These are phyloP conservation scores for Micrastur ruficollis DNA, from an alignment of 2,797 vertebrate genomes.

Conservation along the genomic window DNA sequence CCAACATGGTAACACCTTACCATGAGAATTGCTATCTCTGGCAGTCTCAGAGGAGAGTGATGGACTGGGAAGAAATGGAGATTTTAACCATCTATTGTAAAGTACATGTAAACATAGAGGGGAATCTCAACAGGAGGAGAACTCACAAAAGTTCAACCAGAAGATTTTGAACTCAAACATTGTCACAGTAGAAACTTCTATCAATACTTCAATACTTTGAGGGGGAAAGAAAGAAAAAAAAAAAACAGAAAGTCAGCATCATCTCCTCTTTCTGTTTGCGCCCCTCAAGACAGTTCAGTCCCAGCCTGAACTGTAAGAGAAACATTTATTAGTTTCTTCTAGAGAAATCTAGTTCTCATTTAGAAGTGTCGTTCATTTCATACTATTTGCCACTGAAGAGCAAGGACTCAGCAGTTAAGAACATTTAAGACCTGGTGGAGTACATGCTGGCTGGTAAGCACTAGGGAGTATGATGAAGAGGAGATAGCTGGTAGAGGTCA, in stretches of 20 bases:
- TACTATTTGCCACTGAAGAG: not conserved
- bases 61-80: not conserved
- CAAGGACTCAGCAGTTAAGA: not conserved
- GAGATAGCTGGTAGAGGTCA: not conserved
- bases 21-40: not conserved
- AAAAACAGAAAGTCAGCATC: not conserved
- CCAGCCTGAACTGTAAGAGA: not conserved
- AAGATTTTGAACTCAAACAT: not conserved
- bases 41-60: not conserved
- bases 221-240: not conserved
- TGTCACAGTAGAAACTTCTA: not conserved
- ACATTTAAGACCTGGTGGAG: not conserved
- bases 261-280: not conserved
- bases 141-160: rapidly evolving
- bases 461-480: not conserved
- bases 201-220: not conserved
- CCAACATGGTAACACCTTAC: not conserved
- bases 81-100: not conserved
- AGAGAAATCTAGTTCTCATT: not conserved
- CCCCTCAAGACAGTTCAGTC: not conserved
- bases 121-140: not conserved
- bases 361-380: not conserved
- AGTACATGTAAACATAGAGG: not conserved
- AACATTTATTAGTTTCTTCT: not conserved
- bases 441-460: not conserved